These are phyloP conservation scores for Sciurus niger DNA, from an alignment of 2,113 vertebrate genomes.

Conservation along the genomic window DNA sequence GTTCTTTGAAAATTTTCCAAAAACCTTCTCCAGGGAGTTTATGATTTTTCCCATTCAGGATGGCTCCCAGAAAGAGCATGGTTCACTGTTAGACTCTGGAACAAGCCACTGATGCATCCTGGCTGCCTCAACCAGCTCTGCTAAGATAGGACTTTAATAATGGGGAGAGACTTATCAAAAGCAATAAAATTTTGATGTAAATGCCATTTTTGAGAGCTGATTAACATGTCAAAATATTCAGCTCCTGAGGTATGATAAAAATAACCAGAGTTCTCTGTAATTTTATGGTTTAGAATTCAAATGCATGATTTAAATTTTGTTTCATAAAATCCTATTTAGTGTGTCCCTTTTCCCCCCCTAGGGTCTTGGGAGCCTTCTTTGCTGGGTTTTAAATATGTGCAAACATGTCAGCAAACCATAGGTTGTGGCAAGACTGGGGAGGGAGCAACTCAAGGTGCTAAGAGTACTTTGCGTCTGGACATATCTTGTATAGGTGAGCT, in stretches of 20 bases:
- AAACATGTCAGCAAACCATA: not conserved
- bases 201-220: conserved; percentile 42
- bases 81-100: not conserved
- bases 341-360: not conserved
- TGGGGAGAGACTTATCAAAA: not conserved
- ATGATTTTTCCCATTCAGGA: not conserved
- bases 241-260: conserved; percentile 52
- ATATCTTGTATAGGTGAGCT: too few relatives aligned
- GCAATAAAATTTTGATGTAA: conserved; percentile 40
- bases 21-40: not conserved
- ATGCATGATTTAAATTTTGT: conserved; percentile 58
- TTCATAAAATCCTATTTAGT: conserved; percentile 21
- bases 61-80: not conserved
- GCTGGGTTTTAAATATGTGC: not conserved
- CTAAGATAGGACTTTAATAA: not conserved
- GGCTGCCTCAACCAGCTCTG: not conserved
- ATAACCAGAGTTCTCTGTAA: conserved; percentile 36
- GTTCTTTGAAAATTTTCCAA: not conserved
- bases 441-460: too few relatives aligned
- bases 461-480: not conserved
- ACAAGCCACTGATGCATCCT: not conserved
- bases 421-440: not conserved
- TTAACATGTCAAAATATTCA: conserved; percentile 64
- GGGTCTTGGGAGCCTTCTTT: not conserved
- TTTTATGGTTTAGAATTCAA: conserved; percentile 51